Evolutionary conservation across 2,888 invertebrate genomes (phyloP), one percentile per base, ranked within the genome.

Genomic region (Iphiclides podalirius): DNA sequence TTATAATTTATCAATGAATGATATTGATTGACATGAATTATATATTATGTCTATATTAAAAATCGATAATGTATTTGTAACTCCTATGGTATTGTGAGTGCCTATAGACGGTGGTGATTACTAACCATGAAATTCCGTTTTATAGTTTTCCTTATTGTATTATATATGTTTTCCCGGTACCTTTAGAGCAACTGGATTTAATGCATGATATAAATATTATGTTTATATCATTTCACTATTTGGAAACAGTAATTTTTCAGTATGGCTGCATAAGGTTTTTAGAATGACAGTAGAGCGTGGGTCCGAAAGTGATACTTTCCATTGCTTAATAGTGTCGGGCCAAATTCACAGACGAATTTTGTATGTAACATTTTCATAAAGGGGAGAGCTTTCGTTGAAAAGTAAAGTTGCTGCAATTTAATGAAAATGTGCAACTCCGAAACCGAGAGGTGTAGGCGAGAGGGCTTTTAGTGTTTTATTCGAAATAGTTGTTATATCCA

Each of bases 371-470:
- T 72, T 68, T 68, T 41, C 40, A 79, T 78, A 78, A 84, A 84
- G 79, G 80, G 82, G 84, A 86, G 84, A 85, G 85, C 83, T 82
- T 83, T 83, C 70, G 74, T 71, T 65, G 65, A 80, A 86, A 85
- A 82, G 48, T 38, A 43, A 79, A 79, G 64, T 70, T 64, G 64
- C 58, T 57, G 56, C 62, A 67, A 72, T 71, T 72, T 79, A 81
- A 79, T 77, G 77, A 76, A 76, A 75, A 67, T 70, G 70, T 62
- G 74, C 74, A 60, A 67, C 70, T 72, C 66, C 75, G 72, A 81
- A 79, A 79, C 74, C 75, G 67, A 63, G 59, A 61, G 63, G 67
- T 70, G 66, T 68, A 67, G 72, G 78, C 71, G 66, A 71, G 62
- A 59, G 65, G 42, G 42, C 42, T 37, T 14, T 37, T 28, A 67